phyloP scores from a whole-genome alignment of 2,797 vertebrate genomes.

The Chaetodon trifasciatus region DNA sequence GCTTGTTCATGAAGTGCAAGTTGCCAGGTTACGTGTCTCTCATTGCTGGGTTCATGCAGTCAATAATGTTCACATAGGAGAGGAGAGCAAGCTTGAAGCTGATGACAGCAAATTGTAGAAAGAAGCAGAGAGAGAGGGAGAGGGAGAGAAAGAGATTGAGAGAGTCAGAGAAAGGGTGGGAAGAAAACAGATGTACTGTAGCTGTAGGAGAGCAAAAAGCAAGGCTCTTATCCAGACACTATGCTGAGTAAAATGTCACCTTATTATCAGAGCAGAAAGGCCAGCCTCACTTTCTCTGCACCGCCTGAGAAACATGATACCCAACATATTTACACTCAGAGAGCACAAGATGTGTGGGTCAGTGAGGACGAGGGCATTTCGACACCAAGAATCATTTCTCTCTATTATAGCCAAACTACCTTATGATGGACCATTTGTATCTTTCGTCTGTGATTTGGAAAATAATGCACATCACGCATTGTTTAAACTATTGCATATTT shows the following conservation, averaged over 20 bases:
- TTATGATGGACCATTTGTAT: neutral
- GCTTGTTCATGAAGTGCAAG: conserved; percentile 17
- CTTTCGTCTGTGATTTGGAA: conserved; percentile 3
- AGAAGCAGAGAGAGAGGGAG: conserved; percentile 6
- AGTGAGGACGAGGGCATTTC: conserved; percentile 32
- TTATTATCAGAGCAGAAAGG: conserved; percentile 70
- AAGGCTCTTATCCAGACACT: conserved; percentile 57
- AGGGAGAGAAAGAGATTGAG: neutral
- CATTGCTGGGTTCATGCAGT: conserved; percentile 28
- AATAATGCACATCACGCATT: neutral
- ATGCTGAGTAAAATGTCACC: conserved; percentile 70
- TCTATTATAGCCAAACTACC: neutral
- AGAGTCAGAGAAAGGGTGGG: conserved; percentile 23
- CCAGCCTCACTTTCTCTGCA: conserved; percentile 42
- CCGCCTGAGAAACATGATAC: conserved; percentile 51
- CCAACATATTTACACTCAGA: conserved; percentile 33
- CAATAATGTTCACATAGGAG: conserved; percentile 6
- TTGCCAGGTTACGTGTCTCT: conserved; percentile 19
- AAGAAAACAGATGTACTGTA: conserved; percentile 47
- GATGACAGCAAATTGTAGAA: conserved; percentile 42
- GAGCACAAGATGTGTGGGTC: conserved; percentile 52
- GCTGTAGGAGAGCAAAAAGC: conserved; percentile 48
- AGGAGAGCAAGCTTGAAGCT: conserved; percentile 32
- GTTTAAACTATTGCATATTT: neutral
- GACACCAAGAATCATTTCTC: conserved; percentile 22